Evolutionary conservation across 2,113 vertebrate genomes (phyloP).

Genomic region (Nycticryphes semicollaris): DNA sequence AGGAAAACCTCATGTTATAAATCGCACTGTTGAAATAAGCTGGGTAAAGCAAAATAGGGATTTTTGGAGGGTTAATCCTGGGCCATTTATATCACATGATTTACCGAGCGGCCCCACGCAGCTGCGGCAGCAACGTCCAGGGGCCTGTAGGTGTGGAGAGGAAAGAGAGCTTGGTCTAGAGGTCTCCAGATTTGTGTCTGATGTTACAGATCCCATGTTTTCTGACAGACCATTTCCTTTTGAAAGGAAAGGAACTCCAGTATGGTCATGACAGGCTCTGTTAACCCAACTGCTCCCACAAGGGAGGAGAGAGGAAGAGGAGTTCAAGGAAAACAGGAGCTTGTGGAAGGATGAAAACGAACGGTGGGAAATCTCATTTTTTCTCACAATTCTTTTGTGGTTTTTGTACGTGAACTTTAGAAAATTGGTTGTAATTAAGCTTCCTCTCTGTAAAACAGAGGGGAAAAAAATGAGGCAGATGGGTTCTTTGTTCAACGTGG

Average conservation of each 20-base stretch:
- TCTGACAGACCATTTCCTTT: background rate
- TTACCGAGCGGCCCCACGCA: fast-evolving
- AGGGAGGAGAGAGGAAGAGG: background rate
- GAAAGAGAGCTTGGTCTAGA: background rate
- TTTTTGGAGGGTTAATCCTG: background rate
- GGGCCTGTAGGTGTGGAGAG: fast-evolving
- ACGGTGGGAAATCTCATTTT: background rate
- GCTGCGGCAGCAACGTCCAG: background rate
- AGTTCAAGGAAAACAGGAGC: background rate
- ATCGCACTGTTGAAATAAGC: background rate
- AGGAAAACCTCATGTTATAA: background rate
- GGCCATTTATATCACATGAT: background rate
- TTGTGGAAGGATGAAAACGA: background rate
- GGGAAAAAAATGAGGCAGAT: background rate
- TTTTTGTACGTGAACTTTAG: background rate
- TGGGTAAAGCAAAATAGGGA: background rate
- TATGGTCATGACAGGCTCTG: background rate
- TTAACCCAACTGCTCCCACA: background rate
- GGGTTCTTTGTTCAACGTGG: background rate
- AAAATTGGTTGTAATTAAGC: background rate
- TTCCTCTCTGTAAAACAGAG: background rate
- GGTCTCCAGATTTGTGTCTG: background rate
- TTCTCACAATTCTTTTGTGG: background rate
- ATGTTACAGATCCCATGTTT: background rate
- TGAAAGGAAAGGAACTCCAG: background rate